These are phyloP conservation scores for Aporrectodea caliginosa DNA, from an alignment of 1,140 invertebrate species.

Conservation along the genomic window DNA sequence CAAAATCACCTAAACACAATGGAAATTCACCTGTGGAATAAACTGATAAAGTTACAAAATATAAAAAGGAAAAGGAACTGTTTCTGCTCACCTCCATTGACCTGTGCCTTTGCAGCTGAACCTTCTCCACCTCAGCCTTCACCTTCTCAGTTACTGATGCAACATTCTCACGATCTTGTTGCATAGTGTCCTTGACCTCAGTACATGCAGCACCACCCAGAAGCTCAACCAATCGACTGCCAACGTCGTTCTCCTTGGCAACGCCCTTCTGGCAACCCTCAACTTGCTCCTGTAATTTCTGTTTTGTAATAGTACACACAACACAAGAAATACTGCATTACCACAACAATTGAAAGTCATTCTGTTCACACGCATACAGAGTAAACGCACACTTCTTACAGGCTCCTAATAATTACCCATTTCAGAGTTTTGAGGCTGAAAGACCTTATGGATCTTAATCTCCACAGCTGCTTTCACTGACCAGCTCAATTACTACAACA, in stretches of 20 bases:
- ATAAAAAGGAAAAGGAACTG: too few species aligned
- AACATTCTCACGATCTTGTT: slow-evolving; percentile 85
- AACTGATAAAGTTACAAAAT: too few species aligned
- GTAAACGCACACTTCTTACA: too few species aligned
- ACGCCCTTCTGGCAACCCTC: slow-evolving; percentile 82
- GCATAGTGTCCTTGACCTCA: slow-evolving; percentile 85
- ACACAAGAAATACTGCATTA: slow-evolving; percentile 8
- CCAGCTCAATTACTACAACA: too few species aligned
- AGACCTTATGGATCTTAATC: too few species aligned
- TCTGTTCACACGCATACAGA: too few species aligned
- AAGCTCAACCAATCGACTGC: slow-evolving; percentile 83
- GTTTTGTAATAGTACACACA: slow-evolving; percentile 31
- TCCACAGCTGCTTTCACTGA: too few species aligned
- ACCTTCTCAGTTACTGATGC: slow-evolving; percentile 86
- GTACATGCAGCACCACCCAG: slow-evolving; percentile 86
- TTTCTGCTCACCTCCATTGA: slow-evolving; percentile 22
- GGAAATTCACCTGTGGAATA: too few species aligned
- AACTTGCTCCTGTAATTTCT: slow-evolving; percentile 69
- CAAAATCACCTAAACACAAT: too few species aligned
- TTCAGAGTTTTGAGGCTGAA: too few species aligned
- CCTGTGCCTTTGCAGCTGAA: slow-evolving; percentile 29
- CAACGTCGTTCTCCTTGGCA: slow-evolving; percentile 82
- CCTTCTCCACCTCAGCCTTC: slow-evolving; percentile 12
- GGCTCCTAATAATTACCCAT: too few species aligned
- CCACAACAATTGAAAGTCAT: too few species aligned